Base-by-base conservation (phyloP, 1,140 invertebrate species). In the Drosophila aff. region DNA sequence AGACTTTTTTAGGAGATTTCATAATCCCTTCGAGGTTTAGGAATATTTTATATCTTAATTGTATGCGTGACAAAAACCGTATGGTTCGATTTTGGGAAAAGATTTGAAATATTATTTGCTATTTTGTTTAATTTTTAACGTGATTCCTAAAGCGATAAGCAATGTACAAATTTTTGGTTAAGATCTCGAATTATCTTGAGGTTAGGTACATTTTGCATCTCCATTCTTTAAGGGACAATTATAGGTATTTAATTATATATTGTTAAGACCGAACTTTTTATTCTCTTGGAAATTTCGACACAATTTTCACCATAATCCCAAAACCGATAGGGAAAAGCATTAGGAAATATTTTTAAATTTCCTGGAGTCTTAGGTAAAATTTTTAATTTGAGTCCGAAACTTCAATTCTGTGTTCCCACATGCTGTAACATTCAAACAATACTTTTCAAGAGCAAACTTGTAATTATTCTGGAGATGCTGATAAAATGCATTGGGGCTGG, bases 401-500 rank as follows among this genome's bases (percentile, higher is more conserved):
- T n/a, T 15, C 15, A 38, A 6, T 5, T 6, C 13, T 4, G 21
- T 21, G 21, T 21, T 21, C 38, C 41, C 4, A 4, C 4, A 11
- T 44, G 26, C 18, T 2, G 7, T 2, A 31, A 15, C 11, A 21
- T 13, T 50, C 5, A 31, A 31, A 3, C 11, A 18, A 33, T 7
- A 7, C 6, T 36, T 21, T 53, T 33, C 28, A 36, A 21, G 11
- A 36, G n/a, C 52, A 36, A 4, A 36, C 11, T 5, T 21, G 18
- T 10, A 53, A 28, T 43, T 41, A 16, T 62, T 16, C n/a, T 40
- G 44, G 28, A 60, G 57, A 64, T 61, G 38, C 21, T 76, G 75
- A 49, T 49, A 82, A 90, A 90, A 71, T 76, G 85, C 85, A 90
- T 85, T 90, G 85, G 83, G 85, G 85, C 79, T 90, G 85, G 85